phyloP scores from a whole-genome alignment of 2,113 vertebrate genomes.

The Lepidiolamprologus cunningtoni region DNA sequence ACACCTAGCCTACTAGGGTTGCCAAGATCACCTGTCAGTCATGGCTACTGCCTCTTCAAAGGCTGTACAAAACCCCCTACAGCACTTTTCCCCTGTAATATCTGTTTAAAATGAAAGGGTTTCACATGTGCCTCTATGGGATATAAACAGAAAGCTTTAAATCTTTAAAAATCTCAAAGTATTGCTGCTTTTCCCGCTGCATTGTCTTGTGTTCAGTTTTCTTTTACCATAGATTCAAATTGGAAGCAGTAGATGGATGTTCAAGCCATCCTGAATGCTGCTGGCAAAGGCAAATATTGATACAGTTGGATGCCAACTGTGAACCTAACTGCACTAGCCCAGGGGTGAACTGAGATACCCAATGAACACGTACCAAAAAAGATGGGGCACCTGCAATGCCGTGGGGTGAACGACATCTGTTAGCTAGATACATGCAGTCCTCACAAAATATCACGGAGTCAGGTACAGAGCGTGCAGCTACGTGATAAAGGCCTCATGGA shows the following conservation, averaged over 20 bases:
- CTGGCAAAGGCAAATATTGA: conserved; percentile 20
- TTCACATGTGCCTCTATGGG: neutral
- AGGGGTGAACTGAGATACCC: neutral
- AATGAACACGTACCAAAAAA: neutral
- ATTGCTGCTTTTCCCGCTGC: neutral
- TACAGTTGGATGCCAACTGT: neutral
- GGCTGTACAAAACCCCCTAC: neutral
- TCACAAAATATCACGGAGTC: neutral
- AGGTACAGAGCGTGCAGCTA: neutral
- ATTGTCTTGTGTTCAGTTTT: neutral
- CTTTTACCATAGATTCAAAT: neutral
- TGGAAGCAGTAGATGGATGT: neutral
- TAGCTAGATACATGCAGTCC: neutral
- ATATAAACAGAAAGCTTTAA: neutral
- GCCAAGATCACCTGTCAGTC: conserved; percentile 44
- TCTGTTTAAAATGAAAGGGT: neutral
- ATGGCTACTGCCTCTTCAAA: neutral
- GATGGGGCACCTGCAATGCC: neutral
- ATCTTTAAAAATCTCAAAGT: neutral
- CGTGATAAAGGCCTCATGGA: neutral
- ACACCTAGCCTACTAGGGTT: conserved; percentile 12
- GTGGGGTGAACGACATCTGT: conserved; percentile 19
- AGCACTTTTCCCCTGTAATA: neutral
- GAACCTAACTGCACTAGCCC: conserved; percentile 29
- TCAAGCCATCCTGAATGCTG: neutral